Evolutionary conservation across 1,140 invertebrate species (phyloP).

Genomic region (Ips typographus): DNA sequence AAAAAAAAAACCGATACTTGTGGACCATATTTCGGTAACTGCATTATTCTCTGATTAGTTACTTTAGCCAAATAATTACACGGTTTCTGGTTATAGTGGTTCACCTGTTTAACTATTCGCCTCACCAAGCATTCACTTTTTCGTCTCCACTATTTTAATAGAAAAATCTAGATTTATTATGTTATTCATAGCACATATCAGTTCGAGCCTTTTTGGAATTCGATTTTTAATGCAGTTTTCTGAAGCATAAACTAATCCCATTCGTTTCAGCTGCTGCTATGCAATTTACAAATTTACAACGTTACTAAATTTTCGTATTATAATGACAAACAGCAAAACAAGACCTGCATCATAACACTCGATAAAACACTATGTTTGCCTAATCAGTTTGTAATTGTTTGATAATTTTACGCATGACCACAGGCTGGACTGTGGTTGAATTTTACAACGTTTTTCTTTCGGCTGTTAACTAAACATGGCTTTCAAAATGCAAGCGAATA

Average conservation of each 20-base stretch:
- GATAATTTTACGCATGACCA: slow-evolving; percentile 8
- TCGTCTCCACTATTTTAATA: neutral
- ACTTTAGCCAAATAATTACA: slow-evolving; percentile 4
- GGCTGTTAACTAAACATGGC: neutral
- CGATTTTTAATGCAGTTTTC: no score
- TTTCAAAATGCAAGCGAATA: slow-evolving; percentile 7
- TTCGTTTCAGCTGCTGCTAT: no score
- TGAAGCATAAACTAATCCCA: no score
- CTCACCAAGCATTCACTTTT: neutral
- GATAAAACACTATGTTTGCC: neutral
- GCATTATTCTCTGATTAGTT: neutral
- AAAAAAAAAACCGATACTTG: neutral
- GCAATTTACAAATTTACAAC: neutral
- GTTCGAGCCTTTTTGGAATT: no score
- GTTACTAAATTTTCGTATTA: neutral
- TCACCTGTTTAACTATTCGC: neutral
- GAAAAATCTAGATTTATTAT: no score
- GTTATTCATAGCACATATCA: no score
- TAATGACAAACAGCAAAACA: neutral
- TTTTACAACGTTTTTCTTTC: slow-evolving; percentile 7
- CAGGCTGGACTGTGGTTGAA: slow-evolving; percentile 9
- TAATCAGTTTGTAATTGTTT: slow-evolving; percentile 7
- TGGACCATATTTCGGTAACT: neutral
- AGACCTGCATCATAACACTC: no score
- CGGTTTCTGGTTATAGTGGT: neutral